Percentiles rank a stretch among this genome's conserved stretches.
Evolutionary conservation across 2,113 vertebrate species (phyloP).

Genomic region (Epinephelus moara): DNA sequence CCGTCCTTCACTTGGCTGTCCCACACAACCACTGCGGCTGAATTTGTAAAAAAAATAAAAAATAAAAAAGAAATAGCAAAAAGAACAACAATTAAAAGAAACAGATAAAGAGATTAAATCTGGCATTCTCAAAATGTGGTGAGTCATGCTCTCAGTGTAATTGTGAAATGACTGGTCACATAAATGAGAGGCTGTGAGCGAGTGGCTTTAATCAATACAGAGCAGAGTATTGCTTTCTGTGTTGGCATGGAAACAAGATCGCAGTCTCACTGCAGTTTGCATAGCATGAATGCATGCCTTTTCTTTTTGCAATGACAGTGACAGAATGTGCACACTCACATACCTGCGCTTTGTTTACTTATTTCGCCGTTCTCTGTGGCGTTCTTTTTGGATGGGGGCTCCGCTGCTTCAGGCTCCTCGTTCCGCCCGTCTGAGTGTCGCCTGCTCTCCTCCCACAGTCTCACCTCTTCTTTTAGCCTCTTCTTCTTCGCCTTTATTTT

Average conservation of each 20-base stretch:
- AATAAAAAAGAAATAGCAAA: not conserved
- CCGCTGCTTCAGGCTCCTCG: slow-evolving; percentile 27
- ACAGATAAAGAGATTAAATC: not conserved
- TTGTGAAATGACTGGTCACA: not conserved
- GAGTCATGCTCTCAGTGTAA: not conserved
- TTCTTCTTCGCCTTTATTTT: slow-evolving; percentile 75
- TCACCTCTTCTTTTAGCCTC: slow-evolving; percentile 68
- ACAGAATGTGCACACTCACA: not conserved
- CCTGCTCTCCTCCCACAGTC: slow-evolving; percentile 53
- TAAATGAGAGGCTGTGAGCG: not conserved
- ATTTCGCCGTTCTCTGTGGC: slow-evolving; percentile 10
- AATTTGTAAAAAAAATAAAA: not conserved
- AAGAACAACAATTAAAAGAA: not conserved
- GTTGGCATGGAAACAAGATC: slow-evolving; percentile 14
- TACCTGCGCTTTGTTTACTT: slow-evolving; percentile 54
- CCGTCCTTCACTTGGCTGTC: slow-evolving; percentile 73
- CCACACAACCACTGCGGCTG: slow-evolving; percentile 65
- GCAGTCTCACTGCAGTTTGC: not conserved
- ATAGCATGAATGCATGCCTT: not conserved
- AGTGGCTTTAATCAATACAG: not conserved
- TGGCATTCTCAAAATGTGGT: slow-evolving; percentile 5
- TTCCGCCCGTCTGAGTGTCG: not conserved
- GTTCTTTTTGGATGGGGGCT: slow-evolving; percentile 47
- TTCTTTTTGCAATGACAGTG: not conserved
- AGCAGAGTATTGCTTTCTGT: not conserved